These are phyloP conservation scores for Dicaeum eximium DNA, from an alignment of 2,113 vertebrate species.

Conservation along the genomic window DNA sequence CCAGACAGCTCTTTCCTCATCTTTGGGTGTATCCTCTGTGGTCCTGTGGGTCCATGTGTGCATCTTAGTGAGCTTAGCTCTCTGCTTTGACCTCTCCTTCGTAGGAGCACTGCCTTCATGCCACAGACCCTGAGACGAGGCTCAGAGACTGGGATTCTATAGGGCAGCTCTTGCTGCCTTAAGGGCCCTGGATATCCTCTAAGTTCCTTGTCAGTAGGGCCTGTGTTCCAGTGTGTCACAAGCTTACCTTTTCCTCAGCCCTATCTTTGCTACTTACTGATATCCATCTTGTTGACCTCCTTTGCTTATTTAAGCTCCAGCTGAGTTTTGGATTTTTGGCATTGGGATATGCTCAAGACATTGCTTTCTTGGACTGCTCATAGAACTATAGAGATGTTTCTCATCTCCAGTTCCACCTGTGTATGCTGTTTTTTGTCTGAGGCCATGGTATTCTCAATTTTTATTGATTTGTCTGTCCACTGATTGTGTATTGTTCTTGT, in stretches of 20 bases:
- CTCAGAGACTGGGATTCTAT: not conserved
- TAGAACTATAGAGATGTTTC: not conserved
- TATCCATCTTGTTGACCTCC: not conserved
- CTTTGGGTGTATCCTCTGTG: rapidly evolving
- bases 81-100: not conserved
- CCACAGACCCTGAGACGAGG: not conserved
- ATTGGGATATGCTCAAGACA: not conserved
- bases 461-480: not conserved
- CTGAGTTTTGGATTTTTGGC: not conserved
- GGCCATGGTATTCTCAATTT: rapidly evolving
- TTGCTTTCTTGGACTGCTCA: not conserved
- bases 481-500: not conserved
- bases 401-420: not conserved
- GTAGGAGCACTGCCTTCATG: not conserved
- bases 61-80: not conserved
- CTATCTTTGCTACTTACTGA: not conserved
- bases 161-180: not conserved
- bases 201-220: not conserved
- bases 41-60: not conserved
- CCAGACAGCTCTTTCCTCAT: not conserved
- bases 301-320: not conserved
- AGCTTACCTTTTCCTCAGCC: not conserved
- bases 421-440: not conserved
- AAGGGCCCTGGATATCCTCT: not conserved
- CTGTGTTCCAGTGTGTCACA: not conserved